phyloP scores from a whole-genome alignment of 1,140 invertebrate genomes.

The Drosophila chauvacae region DNA sequence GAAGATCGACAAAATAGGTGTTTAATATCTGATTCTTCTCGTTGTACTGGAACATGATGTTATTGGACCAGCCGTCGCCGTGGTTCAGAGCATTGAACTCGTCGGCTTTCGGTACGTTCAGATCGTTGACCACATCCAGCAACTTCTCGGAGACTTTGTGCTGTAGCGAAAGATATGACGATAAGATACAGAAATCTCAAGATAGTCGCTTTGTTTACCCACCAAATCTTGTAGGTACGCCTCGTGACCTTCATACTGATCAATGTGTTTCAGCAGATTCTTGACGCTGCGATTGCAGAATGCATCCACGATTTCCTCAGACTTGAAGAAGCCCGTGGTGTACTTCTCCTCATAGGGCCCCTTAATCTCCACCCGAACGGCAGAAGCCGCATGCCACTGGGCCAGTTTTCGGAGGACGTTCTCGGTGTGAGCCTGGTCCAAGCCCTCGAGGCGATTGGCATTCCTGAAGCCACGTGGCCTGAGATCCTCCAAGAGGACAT shows the following conservation, averaged over 20 bases:
- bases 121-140: slow-evolving; percentile 11
- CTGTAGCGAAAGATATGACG: neutral
- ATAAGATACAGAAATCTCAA: neutral
- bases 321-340: slow-evolving; percentile 33
- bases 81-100: slow-evolving; percentile 88
- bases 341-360: slow-evolving; percentile 64
- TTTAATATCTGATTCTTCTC: slow-evolving; percentile 63
- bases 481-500: slow-evolving; percentile 86
- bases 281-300: slow-evolving; percentile 17
- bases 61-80: slow-evolving; percentile 86
- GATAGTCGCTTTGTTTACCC: neutral
- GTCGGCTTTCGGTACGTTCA: slow-evolving; percentile 66
- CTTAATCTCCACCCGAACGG: slow-evolving; percentile 84
- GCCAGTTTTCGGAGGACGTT: slow-evolving; percentile 85
- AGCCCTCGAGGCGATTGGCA: slow-evolving; percentile 85
- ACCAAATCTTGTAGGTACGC: slow-evolving; percentile 57
- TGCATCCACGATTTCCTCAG: neutral
- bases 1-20: slow-evolving; percentile 66
- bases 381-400: slow-evolving; percentile 86
- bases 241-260: slow-evolving; percentile 46
- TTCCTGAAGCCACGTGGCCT: slow-evolving; percentile 74
- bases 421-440: slow-evolving; percentile 85
- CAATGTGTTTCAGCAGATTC: slow-evolving; percentile 21
- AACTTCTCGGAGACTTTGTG: slow-evolving; percentile 29
- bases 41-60: slow-evolving; percentile 88